Evolutionary conservation across 2,113 vertebrate species (phyloP).

Genomic region (Oncorhynchus tshawytscha): DNA sequence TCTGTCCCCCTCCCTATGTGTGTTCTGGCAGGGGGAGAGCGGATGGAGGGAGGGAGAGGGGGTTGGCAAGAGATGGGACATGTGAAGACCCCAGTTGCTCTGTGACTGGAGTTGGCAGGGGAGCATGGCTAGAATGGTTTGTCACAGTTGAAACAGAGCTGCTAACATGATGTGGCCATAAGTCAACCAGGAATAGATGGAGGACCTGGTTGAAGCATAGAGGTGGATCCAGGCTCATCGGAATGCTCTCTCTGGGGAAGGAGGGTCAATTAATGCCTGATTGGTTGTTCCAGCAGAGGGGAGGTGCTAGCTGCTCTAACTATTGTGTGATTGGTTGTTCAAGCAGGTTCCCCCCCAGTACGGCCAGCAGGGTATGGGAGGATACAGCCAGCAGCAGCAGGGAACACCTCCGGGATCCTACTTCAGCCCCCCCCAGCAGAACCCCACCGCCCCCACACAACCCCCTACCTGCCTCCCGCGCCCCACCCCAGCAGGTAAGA

Average conservation of each 20-base stretch:
- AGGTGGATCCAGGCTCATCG: neutral
- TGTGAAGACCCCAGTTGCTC: neutral
- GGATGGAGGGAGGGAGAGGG: conserved; percentile 15
- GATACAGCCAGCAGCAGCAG: conserved; percentile 81
- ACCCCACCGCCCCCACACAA: conserved; percentile 79
- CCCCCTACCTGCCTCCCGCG: conserved; percentile 85
- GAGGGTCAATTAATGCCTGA: neutral
- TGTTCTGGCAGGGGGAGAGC: conserved; percentile 33
- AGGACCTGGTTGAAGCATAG: neutral
- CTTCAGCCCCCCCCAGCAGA: conserved; percentile 90
- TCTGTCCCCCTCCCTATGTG: conserved; percentile 55
- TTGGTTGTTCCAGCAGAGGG: neutral
- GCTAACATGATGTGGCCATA: neutral
- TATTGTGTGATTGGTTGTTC: conserved; percentile 34
- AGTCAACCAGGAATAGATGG: neutral
- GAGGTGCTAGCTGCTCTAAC: conserved; percentile 4
- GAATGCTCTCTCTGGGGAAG: neutral
- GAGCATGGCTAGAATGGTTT: neutral
- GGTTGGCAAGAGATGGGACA: conserved; percentile 9
- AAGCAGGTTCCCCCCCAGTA: conserved; percentile 91
- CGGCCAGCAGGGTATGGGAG: conserved; percentile 85
- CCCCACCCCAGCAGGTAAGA: conserved; percentile 89
- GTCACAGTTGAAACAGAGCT: too few species aligned
- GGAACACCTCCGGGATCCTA: conserved; percentile 83
- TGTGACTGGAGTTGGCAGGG: neutral